These are phyloP conservation scores for Phylloscopus trochiloides DNA, from an alignment of 2,113 vertebrate genomes.

Conservation along the genomic window DNA sequence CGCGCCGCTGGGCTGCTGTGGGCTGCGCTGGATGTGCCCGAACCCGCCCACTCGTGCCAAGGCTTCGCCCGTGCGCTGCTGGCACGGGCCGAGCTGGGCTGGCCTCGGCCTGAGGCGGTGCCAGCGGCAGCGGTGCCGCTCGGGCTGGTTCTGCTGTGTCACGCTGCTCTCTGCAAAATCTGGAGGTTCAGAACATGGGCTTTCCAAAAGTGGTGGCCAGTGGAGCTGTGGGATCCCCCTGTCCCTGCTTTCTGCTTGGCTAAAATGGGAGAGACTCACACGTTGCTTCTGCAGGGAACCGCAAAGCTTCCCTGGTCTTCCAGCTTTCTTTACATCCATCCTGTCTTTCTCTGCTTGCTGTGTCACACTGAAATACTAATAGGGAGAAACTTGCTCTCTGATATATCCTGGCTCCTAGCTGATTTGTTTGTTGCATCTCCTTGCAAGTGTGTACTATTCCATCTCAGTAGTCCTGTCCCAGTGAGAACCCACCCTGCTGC, in stretches of 20 bases:
- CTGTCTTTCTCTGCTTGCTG: neutral
- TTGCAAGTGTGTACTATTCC: neutral
- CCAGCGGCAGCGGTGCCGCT: fast-evolving
- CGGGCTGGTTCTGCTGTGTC: fast-evolving
- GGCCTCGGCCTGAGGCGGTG: neutral
- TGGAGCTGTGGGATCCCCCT: neutral
- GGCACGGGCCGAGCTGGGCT: neutral
- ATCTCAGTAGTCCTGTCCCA: fast-evolving
- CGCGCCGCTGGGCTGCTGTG: fast-evolving
- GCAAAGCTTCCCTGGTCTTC: fast-evolving
- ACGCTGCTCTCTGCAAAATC: neutral
- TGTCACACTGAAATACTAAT: neutral
- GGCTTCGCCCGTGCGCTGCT: neutral
- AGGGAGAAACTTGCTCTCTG: neutral
- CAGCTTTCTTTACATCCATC: neutral
- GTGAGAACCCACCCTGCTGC: neutral
- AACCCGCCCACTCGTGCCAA: neutral
- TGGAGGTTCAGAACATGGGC: fast-evolving
- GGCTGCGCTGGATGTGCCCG: neutral
- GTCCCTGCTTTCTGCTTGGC: neutral
- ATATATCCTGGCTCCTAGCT: neutral
- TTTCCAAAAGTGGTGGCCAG: neutral
- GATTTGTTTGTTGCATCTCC: neutral
- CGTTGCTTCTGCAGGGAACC: neutral
- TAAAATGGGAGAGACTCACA: neutral